Base-by-base conservation (phyloP, 2,888 invertebrate genomes). In the Ornithoptera priamus region DNA sequence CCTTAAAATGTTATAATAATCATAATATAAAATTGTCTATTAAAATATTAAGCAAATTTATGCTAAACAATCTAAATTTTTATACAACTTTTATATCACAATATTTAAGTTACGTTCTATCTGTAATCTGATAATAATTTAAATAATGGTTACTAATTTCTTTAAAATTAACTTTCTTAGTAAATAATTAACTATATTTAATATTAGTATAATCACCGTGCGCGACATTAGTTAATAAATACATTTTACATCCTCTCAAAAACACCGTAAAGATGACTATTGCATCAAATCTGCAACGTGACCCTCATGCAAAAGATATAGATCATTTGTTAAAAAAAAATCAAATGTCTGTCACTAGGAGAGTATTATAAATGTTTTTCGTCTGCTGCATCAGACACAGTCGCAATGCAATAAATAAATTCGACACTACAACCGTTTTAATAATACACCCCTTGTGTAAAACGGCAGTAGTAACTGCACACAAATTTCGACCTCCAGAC, bases 381-480 rank as follows among this genome's bases (percentile, higher is more conserved):
- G 89, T 91, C 90, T 90, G 82, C 85, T 87, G 89, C 83, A 87
- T 81, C 82, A 89, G 88, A 89, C 89, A 85, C 85, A 90, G 90
- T 90, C 87, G 88, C 83, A 83, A 85, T 89, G 89, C 90, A 91
- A 82, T 81, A 86, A 85, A 85, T 81, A 80, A 84, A 89, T 89
- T 87, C 80, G 79, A 80, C 82, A 81, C 81, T 78, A 72, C 74
- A 74, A 83, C 86, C 83, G 84, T 39, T 39, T 39, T 39, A 39
- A 81, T 85, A 84, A 82, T 84, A 75, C 8, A 10, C 7, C 7
- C 7, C 7, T 39, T 10, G 39, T 39, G 75, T 75, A 72, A 76
- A 77, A 75, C 69, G 73, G 66, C 67, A 58, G 68, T 66, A 18
- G 20, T 22, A 46, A 36, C 46, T 61, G 22, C 64, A 50, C 58